A percentile compares a stretch with the other conserved stretches of the same genome.
These are phyloP conservation scores for Alcedo atthis DNA, from an alignment of 2,797 vertebrate species.

Conservation along the genomic window DNA sequence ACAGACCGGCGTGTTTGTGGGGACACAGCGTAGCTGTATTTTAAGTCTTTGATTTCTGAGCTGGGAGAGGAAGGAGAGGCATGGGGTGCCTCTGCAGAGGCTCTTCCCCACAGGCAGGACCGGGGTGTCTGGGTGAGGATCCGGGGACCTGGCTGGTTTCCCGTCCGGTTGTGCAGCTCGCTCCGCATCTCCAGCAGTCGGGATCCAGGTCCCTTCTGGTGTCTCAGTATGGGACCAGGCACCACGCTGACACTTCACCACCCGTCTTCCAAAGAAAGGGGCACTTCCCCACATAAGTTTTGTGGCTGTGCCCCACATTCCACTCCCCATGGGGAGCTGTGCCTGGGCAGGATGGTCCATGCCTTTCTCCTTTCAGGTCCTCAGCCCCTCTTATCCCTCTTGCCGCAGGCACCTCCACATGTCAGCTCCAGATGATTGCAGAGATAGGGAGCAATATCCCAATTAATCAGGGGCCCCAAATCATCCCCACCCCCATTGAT, in stretches of 20 bases:
- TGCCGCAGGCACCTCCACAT: not conserved
- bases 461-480: not conserved
- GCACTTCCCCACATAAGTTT: not conserved
- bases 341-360: accelerated
- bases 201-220: not conserved
- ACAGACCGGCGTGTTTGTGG: not conserved
- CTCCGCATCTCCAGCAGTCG: not conserved
- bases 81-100: accelerated
- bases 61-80: not conserved
- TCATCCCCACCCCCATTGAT: conserved; percentile 46
- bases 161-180: accelerated
- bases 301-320: not conserved
- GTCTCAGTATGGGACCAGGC: accelerated
- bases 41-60: not conserved
- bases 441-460: conserved; percentile 21
- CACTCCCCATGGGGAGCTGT: accelerated
- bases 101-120: not conserved
- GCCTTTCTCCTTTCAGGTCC: not conserved
- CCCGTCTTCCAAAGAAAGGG: not conserved
- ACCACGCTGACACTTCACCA: not conserved
- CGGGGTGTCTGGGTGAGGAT: not conserved
- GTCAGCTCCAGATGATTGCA: not conserved
- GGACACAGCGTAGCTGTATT: not conserved
- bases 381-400: not conserved
- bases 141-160: not conserved